Evolutionary conservation across 1,140 invertebrate genomes (phyloP).

Genomic region (Penaeus vannamei): DNA sequence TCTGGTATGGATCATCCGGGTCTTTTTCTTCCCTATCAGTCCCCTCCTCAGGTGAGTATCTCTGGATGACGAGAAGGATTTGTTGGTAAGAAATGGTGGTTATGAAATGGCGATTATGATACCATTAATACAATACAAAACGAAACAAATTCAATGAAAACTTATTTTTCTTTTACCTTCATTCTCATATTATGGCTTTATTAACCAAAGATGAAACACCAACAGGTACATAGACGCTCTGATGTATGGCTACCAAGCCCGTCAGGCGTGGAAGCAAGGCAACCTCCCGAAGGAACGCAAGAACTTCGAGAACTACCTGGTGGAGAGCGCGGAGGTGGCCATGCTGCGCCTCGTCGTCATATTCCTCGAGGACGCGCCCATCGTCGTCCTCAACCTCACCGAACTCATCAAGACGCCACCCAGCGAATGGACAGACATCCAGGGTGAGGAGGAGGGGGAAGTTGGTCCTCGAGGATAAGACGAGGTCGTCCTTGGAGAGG

Average conservation of each 20-base stretch:
- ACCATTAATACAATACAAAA: too few species aligned
- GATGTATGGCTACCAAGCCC: slow-evolving; percentile 41
- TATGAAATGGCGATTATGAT: too few species aligned
- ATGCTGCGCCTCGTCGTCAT: slow-evolving; percentile 53
- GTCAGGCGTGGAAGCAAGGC: slow-evolving; percentile 40
- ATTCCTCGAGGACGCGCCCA: slow-evolving; percentile 59
- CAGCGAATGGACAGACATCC: neutral
- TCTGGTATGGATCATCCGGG: slow-evolving; percentile 58
- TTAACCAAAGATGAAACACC: neutral
- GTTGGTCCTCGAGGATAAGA: neutral
- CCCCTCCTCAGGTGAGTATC: slow-evolving; percentile 59
- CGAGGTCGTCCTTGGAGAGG: too few species aligned
- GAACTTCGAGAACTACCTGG: slow-evolving; percentile 55
- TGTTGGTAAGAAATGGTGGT: too few species aligned
- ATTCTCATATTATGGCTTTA: too few species aligned
- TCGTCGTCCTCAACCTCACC: slow-evolving; percentile 52
- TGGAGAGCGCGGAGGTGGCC: slow-evolving; percentile 59
- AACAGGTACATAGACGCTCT: slow-evolving; percentile 55
- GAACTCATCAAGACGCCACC: slow-evolving; percentile 39
- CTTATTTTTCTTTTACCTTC: too few species aligned
- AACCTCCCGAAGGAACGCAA: slow-evolving; percentile 32
- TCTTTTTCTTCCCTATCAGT: slow-evolving; percentile 66
- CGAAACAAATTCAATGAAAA: too few species aligned
- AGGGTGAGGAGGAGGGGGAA: neutral
- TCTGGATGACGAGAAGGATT: neutral